Percentiles rank a stretch among this genome's conserved stretches.
Evolutionary conservation across 2,888 invertebrate genomes (phyloP).

Genomic region (Desoria tigrina): DNA sequence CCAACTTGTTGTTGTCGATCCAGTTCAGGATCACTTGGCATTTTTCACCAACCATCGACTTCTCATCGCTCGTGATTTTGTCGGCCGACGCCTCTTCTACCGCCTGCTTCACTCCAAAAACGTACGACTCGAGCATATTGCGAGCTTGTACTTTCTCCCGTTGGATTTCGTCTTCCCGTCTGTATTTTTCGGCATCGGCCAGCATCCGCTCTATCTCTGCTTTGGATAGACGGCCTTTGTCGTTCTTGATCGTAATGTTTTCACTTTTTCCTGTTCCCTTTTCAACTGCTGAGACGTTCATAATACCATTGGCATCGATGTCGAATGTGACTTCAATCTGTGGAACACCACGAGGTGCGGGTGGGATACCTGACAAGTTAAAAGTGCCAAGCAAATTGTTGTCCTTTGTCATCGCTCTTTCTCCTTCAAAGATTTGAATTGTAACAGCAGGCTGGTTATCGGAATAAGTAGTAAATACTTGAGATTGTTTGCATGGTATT

Average conservation of each 20-base stretch:
- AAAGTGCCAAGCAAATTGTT: constrained; percentile 69
- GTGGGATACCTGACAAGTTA: constrained; percentile 70
- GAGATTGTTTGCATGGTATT: too few relatives aligned
- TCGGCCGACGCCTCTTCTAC: constrained; percentile 64
- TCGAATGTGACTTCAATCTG: too few relatives aligned
- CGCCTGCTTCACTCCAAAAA: constrained; percentile 65
- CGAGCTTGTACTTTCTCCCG: constrained; percentile 62
- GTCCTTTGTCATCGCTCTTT: constrained; percentile 91
- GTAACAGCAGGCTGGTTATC: too few relatives aligned
- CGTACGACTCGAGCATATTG: constrained; percentile 62
- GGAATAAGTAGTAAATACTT: constrained; percentile 66
- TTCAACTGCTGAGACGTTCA: constrained; percentile 62
- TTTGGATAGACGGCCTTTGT: constrained; percentile 79
- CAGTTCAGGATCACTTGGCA: constrained; percentile 63
- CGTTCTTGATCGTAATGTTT: constrained; percentile 82
- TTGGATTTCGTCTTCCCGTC: constrained; percentile 64
- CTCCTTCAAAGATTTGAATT: too few relatives aligned
- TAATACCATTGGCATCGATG: too few relatives aligned
- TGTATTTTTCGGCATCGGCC: constrained; percentile 89
- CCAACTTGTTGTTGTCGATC: constrained; percentile 64
- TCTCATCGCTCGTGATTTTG: constrained; percentile 58
- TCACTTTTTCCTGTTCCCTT: constrained; percentile 76
- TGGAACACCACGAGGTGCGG: constrained; percentile 71
- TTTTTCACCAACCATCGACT: constrained; percentile 59
- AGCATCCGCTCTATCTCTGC: constrained; percentile 68